These are phyloP conservation scores for Coryphaenoides rupestris DNA, from an alignment of 2,113 vertebrate species.

Conservation along the genomic window DNA sequence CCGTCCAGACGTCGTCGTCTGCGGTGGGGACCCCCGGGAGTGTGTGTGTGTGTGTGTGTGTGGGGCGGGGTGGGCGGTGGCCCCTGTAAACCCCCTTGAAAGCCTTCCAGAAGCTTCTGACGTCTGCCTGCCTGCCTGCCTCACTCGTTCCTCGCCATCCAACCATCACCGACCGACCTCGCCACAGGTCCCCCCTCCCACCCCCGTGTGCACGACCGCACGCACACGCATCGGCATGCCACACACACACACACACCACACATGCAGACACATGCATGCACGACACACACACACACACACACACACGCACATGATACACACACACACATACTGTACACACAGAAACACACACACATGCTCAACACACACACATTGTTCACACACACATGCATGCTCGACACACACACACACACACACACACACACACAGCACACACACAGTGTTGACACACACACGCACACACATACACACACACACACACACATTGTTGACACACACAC, in stretches of 20 bases:
- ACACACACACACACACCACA: slow-evolving; percentile 10
- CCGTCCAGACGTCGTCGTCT: slow-evolving; percentile 64
- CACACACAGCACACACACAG: background rate
- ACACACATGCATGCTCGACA: background rate
- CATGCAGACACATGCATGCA: slow-evolving; percentile 22
- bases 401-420: background rate
- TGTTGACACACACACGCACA: background rate
- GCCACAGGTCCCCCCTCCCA: slow-evolving; percentile 14
- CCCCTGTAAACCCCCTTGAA: slow-evolving; percentile 52
- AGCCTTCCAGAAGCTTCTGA: slow-evolving; percentile 62
- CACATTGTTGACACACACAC: no score
- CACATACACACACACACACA: no score
- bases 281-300: slow-evolving; percentile 13
- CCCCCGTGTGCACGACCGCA: no score
- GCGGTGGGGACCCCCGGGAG: no score
- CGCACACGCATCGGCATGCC: slow-evolving; percentile 22
- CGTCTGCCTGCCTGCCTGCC: slow-evolving; percentile 34
- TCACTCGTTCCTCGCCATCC: slow-evolving; percentile 31
- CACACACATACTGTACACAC: background rate
- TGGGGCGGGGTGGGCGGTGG: no score
- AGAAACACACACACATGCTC: background rate
- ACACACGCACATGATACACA: no score
- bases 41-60: no score
- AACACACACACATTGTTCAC: background rate
- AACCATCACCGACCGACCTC: no score